A percentile compares a stretch with the other conserved stretches of the same genome.
Conservation (phyloP, 2,113 vertebrate genomes). For the Malaclemys terrapin region DNA sequence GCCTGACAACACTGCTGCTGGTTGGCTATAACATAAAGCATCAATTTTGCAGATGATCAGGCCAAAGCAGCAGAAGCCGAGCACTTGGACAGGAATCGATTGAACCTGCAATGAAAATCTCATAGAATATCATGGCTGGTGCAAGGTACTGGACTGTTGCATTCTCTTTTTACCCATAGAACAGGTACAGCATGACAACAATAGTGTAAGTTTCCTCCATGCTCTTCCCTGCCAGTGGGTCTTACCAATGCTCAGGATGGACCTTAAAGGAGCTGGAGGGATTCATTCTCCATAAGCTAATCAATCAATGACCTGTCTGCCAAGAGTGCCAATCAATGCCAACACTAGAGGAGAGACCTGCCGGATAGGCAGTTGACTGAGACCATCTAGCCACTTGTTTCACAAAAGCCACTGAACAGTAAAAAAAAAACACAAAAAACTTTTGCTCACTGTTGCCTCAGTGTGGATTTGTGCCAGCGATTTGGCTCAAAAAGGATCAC, state of each 20-base stretch:
- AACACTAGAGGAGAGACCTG: neutral
- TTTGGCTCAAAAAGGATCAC: neutral
- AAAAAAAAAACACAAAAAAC: neutral
- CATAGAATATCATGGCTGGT: neutral
- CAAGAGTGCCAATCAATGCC: neutral
- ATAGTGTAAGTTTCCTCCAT: neutral
- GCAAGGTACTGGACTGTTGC: neutral
- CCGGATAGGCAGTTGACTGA: rapidly evolving
- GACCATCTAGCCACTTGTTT: rapidly evolving
- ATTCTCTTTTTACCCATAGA: neutral
- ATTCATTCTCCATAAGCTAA: neutral
- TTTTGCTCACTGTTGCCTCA: neutral
- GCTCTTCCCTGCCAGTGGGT: neutral
- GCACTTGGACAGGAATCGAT: neutral
- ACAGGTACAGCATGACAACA: neutral
- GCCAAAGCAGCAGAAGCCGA: neutral
- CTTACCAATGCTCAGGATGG: neutral
- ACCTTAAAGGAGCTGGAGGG: neutral
- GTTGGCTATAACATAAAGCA: neutral
- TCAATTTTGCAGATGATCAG: neutral
- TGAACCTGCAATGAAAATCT: neutral
- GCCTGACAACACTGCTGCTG: neutral
- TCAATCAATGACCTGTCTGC: neutral
- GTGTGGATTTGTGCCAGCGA: rapidly evolving
- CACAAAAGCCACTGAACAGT: neutral